These are phyloP conservation scores for Psittacula derbiana DNA, from an alignment of 2,797 vertebrate species.

Conservation along the genomic window DNA sequence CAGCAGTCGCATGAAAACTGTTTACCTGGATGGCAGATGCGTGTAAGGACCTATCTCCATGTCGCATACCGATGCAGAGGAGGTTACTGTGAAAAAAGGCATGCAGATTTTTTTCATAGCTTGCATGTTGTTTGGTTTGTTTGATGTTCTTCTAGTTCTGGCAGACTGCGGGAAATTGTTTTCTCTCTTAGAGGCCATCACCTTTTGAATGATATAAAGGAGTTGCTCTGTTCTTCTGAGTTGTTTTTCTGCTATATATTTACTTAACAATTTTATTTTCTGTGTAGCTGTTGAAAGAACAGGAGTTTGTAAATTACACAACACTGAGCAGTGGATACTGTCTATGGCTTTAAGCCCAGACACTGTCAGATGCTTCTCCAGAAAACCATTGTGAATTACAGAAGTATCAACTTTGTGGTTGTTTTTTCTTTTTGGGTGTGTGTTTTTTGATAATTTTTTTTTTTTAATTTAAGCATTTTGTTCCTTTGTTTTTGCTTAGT, in stretches of 20 bases:
- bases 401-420: constrained; percentile 47
- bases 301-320: constrained; percentile 79
- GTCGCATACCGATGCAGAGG: neutral
- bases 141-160: constrained; percentile 59
- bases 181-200: constrained; percentile 30
- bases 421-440: neutral
- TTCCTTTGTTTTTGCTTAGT: constrained; percentile 56
- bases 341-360: constrained; percentile 74
- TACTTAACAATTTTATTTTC: constrained; percentile 74
- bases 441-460: no score
- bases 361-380: constrained; percentile 70
- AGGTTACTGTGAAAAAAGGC: constrained; percentile 18
- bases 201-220: constrained; percentile 58
- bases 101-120: constrained; percentile 40
- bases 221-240: constrained; percentile 38
- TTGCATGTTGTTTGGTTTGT: constrained; percentile 55
- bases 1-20: neutral
- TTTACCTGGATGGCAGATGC: constrained; percentile 43
- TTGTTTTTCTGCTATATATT: constrained; percentile 70
- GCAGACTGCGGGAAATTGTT: constrained; percentile 47
- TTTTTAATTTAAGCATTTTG: constrained; percentile 40
- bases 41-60: constrained; percentile 26
- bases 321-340: constrained; percentile 65
- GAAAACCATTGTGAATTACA: constrained; percentile 70
- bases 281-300: constrained; percentile 76